Base-by-base conservation (phyloP, 2,797 vertebrate genomes). In the Alca torda region DNA sequence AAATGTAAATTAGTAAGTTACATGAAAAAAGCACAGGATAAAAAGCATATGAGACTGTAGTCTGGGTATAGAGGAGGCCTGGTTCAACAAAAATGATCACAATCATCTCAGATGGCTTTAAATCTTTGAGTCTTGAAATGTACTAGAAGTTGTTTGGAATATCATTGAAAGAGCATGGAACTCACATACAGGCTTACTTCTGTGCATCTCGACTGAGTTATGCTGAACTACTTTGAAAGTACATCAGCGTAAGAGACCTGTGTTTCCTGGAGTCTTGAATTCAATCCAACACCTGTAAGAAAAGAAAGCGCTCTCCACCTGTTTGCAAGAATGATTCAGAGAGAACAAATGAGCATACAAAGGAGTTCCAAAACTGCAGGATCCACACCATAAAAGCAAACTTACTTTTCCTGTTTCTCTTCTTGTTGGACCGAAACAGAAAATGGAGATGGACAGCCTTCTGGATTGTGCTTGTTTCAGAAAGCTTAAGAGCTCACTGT, bases 311-410 rank as follows among this genome's bases (percentile, higher is more conserved):
- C 83, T 97, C 95, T 87, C 93, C 96, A 97, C 87, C 96, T 96
- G 93, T 98, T 97, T 98, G 95, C 90, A 74, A 73, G 93, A 96
- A 96, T 98, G 98, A 98, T 94, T 98, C 98, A 98, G 95, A 96
- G 82, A 87, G 91, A 95, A 95, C 69, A 95, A 97, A 96, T 93
- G 92, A 89, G 60, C 45, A 92, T 91, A 90, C 84, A 89, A 94
- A 89, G 95, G 95, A 94, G 96, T 90, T 96, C 93, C 93, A 91
- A 97, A 97, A 96, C 95, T 96, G 84, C 20, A 95, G 57, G 78
- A 97, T 96, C 97, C 97, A 97, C 97, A 13, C 97, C 97, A 23
- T 63, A 95, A 98, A 98, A 97, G 83, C 96, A 98, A 97, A 98
- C 96, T 96, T 94, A 92, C 97, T 84, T 86, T 96, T 93, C 96